A percentile compares a stretch with the other conserved stretches of the same genome.
Conservation (phyloP, 1,140 invertebrate genomes). For the Holotrichia oblita region DNA sequence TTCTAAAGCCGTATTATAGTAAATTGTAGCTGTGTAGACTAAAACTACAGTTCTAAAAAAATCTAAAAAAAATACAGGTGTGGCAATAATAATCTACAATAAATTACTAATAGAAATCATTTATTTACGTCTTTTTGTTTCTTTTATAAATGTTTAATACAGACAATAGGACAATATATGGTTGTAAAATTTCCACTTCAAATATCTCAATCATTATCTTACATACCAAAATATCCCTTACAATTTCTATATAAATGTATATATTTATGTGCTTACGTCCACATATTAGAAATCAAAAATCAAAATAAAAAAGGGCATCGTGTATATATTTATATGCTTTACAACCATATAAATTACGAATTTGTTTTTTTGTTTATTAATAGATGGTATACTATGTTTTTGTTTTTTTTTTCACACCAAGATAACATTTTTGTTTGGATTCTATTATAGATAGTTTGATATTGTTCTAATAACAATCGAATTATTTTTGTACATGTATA, state of each 20-base stretch:
- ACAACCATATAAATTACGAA: neutral
- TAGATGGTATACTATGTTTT: too few species aligned
- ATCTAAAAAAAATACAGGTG: neutral
- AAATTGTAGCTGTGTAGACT: neutral
- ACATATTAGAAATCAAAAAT: neutral
- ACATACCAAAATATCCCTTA: neutral
- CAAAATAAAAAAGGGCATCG: neutral
- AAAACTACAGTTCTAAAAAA: neutral
- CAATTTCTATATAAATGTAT: neutral
- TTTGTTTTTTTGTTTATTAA: too few species aligned
- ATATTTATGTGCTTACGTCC: neutral
- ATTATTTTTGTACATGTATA: neutral
- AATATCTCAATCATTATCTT: neutral
- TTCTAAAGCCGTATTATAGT: neutral
- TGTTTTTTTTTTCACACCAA: neutral
- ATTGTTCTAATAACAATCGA: neutral
- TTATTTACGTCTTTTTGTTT: neutral
- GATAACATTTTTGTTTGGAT: neutral
- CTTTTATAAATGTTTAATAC: conserved; percentile 1
- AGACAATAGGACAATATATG: neutral
- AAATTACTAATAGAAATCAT: conserved; percentile 17
- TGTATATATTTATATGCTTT: neutral
- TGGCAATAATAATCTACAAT: conserved; percentile 9
- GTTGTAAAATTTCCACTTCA: neutral
- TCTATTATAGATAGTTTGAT: neutral